Evolutionary conservation across 2,888 invertebrate species (phyloP), one percentile per base, ranked within the genome.

Genomic region (Orchesella flavescens): DNA sequence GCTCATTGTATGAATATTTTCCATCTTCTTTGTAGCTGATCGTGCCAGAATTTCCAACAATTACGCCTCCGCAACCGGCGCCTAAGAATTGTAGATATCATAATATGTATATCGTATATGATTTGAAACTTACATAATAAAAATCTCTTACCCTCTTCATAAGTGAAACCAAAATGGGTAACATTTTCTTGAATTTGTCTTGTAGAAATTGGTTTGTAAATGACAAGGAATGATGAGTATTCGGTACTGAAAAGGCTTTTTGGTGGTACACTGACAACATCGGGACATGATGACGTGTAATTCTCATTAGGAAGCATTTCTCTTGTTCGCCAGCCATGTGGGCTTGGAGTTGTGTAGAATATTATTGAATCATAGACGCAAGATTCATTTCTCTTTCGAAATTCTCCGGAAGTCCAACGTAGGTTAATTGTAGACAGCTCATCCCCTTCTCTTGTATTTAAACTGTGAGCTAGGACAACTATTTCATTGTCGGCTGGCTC

Each of bases 271-370:
- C 7, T n/a, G 5, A 80, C 24, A 13, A 65, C 19, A 1, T 55
- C 13, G 0, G 55, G 55, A 34, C 80, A 75, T 0, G 61, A 34
- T 0, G 3, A 1, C 0, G 80, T 80, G 17, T 73, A 71, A 24
- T 84, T 84, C 15, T n/a, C 79, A 24, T 55, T 53, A 0, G 84
- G 84, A 46, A 49, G 80, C 24, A 75, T 53, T 65, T 80, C 71
- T 12, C 69, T 43, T 21, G 1, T 15, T 4, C 24, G 13, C 79
- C 79, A 84, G 0, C 84, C 84, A 1, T 55, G 53, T 0, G 24
- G 21, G 24, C 75, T 63, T 24, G 79, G 84, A n/a, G 79, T 63
- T 44, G 80, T 63, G 21, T 84, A 84, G 17, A 84, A 80, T 0
- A 71, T 65, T 1, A 84, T 17, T 1, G 65, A 65, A 19, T 80